These are phyloP conservation scores for Dascyllus trimaculatus DNA, from an alignment of 2,113 vertebrate species.

Conservation along the genomic window DNA sequence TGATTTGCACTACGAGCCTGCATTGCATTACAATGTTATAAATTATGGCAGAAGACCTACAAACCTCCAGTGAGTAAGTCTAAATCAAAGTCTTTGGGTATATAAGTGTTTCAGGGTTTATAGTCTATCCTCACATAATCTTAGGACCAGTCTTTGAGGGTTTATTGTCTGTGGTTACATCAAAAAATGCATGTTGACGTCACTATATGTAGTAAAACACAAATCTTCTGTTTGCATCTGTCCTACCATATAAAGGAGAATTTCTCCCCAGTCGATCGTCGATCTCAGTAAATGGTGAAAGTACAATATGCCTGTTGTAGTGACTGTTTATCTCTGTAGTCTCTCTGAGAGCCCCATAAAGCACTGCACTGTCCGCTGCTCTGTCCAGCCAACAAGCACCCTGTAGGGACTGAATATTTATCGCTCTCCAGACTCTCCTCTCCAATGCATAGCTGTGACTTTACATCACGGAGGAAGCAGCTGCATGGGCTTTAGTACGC, in stretches of 20 bases:
- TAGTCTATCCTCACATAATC: background rate
- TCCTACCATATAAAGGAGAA: constrained; percentile 24
- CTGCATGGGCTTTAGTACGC: constrained; percentile 74
- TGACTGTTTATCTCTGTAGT: constrained; percentile 45
- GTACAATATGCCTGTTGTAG: constrained; percentile 55
- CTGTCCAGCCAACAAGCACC: constrained; percentile 55
- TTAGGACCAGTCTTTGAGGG: background rate
- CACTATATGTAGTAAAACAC: background rate
- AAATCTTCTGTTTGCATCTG: constrained; percentile 37
- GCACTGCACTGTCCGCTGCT: constrained; percentile 45
- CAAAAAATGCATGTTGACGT: constrained; percentile 2
- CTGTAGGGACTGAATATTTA: constrained; percentile 70
- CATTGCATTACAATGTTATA: constrained; percentile 19
- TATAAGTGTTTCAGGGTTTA: constrained; percentile 5
- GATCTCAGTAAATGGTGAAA: constrained; percentile 36
- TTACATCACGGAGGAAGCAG: constrained; percentile 86
- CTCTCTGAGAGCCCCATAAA: constrained; percentile 60
- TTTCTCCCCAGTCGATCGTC: constrained; percentile 48
- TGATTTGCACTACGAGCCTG: constrained; percentile 48
- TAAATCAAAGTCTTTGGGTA: constrained; percentile 16
- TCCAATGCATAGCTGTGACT: constrained; percentile 76
- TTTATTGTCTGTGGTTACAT: constrained; percentile 11
- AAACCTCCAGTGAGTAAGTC: background rate
- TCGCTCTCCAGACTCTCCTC: constrained; percentile 58
- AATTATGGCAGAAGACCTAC: constrained; percentile 30